A percentile compares a stretch with the other conserved stretches of the same genome.
phyloP scores from a whole-genome alignment of 1,140 invertebrate species.

The Euwallacea fornicatus region DNA sequence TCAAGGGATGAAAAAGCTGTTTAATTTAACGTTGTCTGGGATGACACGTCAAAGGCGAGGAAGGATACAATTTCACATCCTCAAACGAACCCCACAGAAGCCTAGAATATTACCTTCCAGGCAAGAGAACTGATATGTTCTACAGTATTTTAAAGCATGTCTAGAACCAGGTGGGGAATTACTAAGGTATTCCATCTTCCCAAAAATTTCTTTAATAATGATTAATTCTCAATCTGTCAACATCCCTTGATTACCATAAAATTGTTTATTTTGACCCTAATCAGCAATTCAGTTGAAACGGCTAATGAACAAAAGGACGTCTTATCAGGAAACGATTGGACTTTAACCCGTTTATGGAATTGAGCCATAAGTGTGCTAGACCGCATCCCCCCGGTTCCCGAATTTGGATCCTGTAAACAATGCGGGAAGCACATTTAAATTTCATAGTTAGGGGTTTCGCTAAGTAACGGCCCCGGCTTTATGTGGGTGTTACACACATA shows the following conservation, averaged over 20 bases:
- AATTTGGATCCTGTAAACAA: constrained; percentile 23
- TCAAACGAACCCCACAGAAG: no score
- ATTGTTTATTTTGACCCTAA: constrained; percentile 10
- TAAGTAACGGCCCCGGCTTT: constrained; percentile 11
- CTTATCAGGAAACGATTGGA: constrained; percentile 26
- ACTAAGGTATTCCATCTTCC: no score
- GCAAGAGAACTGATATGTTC: no score
- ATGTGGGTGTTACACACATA: constrained; percentile 15
- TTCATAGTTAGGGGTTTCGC: constrained; percentile 18
- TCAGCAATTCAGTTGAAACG: constrained; percentile 10
- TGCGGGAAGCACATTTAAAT: constrained; percentile 16
- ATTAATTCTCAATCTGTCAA: no score
- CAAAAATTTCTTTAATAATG: no score
- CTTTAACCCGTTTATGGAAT: constrained; percentile 18
- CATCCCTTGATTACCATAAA: background rate
- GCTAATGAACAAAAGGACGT: constrained; percentile 22
- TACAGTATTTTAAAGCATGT: no score
- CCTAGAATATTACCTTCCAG: no score
- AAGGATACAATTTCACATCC: no score
- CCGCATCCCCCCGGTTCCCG: constrained; percentile 7
- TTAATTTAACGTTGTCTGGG: no score
- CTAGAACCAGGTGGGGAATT: no score
- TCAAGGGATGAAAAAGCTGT: no score
- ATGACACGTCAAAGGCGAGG: no score
- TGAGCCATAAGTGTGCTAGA: constrained; percentile 10